Evolutionary conservation across 1,140 invertebrate species (phyloP).

Genomic region (Copidosoma floridanum): DNA sequence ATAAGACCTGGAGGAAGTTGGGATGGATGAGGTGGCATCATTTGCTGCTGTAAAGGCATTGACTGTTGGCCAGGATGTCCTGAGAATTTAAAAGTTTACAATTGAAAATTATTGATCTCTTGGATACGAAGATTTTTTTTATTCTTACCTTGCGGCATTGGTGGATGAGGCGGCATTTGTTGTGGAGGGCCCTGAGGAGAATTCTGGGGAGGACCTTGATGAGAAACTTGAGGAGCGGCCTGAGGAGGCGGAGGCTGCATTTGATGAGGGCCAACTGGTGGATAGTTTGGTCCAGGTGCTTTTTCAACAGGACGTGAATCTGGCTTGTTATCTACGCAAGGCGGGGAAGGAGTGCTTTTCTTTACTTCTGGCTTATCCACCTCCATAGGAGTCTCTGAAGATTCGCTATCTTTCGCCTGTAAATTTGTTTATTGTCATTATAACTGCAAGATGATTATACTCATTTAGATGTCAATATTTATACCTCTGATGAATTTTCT

Average conservation of each 20-base stretch:
- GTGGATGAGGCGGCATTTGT: slow-evolving; percentile 17
- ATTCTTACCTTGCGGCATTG: slow-evolving; percentile 7
- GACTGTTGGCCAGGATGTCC: neutral
- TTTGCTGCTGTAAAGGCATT: slow-evolving; percentile 1
- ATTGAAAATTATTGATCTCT: neutral
- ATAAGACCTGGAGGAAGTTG: slow-evolving; percentile 18
- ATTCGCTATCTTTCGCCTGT: slow-evolving; percentile 43
- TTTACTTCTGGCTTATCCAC: slow-evolving; percentile 47
- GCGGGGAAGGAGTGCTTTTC: slow-evolving; percentile 47
- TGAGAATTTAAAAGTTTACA: no score
- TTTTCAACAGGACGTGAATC: slow-evolving; percentile 29
- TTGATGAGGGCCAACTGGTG: slow-evolving; percentile 17
- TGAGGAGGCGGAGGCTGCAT: slow-evolving; percentile 19
- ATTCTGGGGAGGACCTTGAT: slow-evolving; percentile 31
- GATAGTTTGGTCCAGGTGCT: neutral
- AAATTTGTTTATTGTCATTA: slow-evolving; percentile 1
- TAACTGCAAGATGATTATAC: neutral
- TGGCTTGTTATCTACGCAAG: slow-evolving; percentile 42
- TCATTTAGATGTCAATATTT: slow-evolving; percentile 6
- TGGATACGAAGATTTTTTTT: neutral
- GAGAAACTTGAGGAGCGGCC: slow-evolving; percentile 31
- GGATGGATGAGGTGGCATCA: slow-evolving; percentile 12
- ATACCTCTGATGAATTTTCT: slow-evolving; percentile 50
- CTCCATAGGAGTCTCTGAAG: slow-evolving; percentile 42
- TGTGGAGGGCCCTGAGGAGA: slow-evolving; percentile 28